A percentile compares a stretch with the other conserved stretches of the same genome.
Evolutionary conservation across 2,113 vertebrate species (phyloP).

Genomic region (Porphyrio hochstetteri): DNA sequence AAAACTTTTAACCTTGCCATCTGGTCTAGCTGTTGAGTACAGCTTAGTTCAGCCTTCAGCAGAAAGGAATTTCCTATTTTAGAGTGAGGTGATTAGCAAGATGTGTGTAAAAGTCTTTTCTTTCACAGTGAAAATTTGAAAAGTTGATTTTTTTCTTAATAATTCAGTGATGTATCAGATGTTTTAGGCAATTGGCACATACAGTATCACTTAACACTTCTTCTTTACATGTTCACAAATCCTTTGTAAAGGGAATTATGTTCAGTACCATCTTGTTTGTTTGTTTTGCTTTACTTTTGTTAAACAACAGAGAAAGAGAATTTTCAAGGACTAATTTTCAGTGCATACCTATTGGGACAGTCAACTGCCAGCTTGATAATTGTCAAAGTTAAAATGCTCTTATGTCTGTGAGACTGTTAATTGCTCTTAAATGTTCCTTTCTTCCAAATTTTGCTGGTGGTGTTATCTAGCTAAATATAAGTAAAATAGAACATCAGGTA

Average conservation of each 20-base stretch:
- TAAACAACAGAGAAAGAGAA: neutral
- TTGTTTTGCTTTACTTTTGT: neutral
- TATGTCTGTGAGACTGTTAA: neutral
- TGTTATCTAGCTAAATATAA: neutral
- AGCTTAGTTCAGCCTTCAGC: neutral
- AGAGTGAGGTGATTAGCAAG: neutral
- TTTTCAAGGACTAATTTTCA: neutral
- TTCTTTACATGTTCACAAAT: neutral
- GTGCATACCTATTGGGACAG: neutral
- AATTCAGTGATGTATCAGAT: neutral
- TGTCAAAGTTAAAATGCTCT: neutral
- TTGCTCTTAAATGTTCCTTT: neutral
- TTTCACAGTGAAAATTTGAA: neutral
- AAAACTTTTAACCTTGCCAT: constrained; percentile 61
- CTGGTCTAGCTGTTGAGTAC: neutral
- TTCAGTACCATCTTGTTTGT: neutral
- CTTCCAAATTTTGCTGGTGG: neutral
- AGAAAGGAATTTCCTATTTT: constrained; percentile 32
- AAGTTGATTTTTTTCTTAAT: neutral
- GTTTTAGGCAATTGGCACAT: neutral
- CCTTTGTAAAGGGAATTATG: neutral
- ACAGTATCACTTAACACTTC: neutral
- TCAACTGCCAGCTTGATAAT: neutral
- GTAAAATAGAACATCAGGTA: neutral
- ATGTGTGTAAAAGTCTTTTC: neutral